These are phyloP conservation scores for Orthosia cruda DNA, from an alignment of 2,888 invertebrate species.

Conservation along the genomic window DNA sequence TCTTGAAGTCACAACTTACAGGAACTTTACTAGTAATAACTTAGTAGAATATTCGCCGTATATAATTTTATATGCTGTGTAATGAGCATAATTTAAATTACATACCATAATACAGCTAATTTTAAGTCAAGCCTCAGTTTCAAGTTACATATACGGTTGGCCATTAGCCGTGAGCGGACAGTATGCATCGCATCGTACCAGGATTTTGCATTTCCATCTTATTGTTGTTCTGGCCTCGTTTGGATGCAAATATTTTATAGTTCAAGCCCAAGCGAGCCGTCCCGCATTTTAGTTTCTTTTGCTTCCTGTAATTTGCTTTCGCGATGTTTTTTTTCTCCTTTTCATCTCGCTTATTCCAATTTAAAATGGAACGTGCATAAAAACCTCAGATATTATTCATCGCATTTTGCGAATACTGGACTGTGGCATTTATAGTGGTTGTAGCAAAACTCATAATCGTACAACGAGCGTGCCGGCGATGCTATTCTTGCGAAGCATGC, in stretches of 20 bases:
- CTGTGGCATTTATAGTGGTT: constrained; percentile 59
- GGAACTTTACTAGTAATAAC: constrained; percentile 40
- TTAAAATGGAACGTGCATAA: constrained; percentile 82
- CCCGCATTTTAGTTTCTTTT: constrained; percentile 85
- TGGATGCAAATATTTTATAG: constrained; percentile 90
- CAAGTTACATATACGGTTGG: constrained; percentile 72
- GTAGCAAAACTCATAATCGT: constrained; percentile 64
- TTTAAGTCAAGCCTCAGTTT: constrained; percentile 63
- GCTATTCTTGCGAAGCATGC: constrained; percentile 59
- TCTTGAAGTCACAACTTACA: constrained; percentile 51
- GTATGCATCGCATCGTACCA: constrained; percentile 81
- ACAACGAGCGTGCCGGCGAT: constrained; percentile 32
- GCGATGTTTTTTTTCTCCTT: constrained; percentile 78
- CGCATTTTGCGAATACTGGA: constrained; percentile 55
- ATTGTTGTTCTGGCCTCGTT: constrained; percentile 87
- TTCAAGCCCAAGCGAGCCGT: constrained; percentile 82
- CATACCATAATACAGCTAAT: constrained; percentile 68
- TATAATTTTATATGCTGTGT: constrained; percentile 51
- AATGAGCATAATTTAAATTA: constrained; percentile 64
- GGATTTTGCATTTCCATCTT: constrained; percentile 87
- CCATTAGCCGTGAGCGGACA: constrained; percentile 76
- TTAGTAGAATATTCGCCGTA: constrained; percentile 41
- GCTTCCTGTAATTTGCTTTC: constrained; percentile 86
- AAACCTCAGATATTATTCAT: constrained; percentile 75
- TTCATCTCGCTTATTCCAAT: constrained; percentile 83